Evolutionary conservation across 2,797 vertebrate genomes (phyloP).

Genomic region (Tinamus major): DNA sequence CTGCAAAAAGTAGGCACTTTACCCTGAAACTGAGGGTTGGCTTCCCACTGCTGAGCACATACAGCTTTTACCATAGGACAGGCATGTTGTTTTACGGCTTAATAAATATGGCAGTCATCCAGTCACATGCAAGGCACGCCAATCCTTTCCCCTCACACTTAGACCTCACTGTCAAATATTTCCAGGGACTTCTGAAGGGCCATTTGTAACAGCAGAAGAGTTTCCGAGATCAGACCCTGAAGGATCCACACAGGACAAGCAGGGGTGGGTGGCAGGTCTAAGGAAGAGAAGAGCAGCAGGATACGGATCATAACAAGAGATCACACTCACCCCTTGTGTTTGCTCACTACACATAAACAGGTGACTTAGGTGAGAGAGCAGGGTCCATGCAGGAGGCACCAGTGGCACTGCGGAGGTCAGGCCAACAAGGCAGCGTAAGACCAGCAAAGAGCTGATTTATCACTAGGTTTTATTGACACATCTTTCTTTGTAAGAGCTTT

Average conservation of each 20-base stretch:
- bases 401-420: background rate
- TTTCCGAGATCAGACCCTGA: background rate
- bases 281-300: background rate
- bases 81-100: conserved; percentile 36
- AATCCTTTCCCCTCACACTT: conserved; percentile 13
- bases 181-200: background rate
- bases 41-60: background rate
- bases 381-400: fast-evolving
- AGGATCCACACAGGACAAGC: background rate
- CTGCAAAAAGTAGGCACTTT: conserved; percentile 17
- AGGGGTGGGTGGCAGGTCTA: background rate
- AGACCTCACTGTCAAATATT: background rate
- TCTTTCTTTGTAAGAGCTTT: conserved; percentile 25
- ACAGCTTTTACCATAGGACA: conserved; percentile 50
- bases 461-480: conserved; percentile 10
- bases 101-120: conserved; percentile 56
- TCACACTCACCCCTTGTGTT: background rate
- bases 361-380: background rate
- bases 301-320: background rate
- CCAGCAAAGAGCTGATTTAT: background rate
- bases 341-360: fast-evolving
- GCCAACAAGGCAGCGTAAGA: background rate
- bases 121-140: background rate
- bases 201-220: background rate
- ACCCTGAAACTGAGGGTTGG: conserved; percentile 11